Base-by-base conservation (phyloP, 2,797 vertebrate species). In the Phoebastria nigripes region DNA sequence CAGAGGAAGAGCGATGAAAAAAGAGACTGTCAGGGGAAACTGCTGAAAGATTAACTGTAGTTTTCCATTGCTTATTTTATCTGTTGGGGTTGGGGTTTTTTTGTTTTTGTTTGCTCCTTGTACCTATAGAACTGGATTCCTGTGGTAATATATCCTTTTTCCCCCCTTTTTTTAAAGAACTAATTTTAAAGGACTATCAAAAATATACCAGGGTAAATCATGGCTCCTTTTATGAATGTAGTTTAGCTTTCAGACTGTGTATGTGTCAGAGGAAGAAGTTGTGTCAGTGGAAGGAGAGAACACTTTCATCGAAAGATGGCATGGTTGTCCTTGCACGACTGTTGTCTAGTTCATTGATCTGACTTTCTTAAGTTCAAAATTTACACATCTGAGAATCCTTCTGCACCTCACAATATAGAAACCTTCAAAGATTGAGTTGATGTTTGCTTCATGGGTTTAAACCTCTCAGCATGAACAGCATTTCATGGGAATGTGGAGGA, bases 291-390 rank as follows among this genome's bases (percentile, higher is more conserved):
- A 90, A 61, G 62, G 74, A 90, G 72, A 51, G 84, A 92, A 80
- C 14, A 62, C 82, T 96, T 96, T 88, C 15, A 71, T 63, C 2
- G 29, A 63, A 87, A 87, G 71, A 82, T 88, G 56, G 83, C 49
- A 74, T 59, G 90, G 71, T 89, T 94, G 95, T 97, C 96, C 93
- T 97, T 97, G 97, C 84, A 87, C 28, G 84, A 77, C 42, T 96
- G 81, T 59, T 82, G 66, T 91, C 90, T 96, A 51, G 70, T 92
- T 97, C 87, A 74, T 96, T 95, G 90, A 93, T 97, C 85, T 95
- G 88, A 82, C 83, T 96, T 95, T 89, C 79, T 96, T 95, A 96
- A 94, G 90, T 92, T 94, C 88, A 80, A 58, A 97, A 97, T 96
- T 96, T 96, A 86, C 91, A 96, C 87, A 95, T 94, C 94, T 96